Evolutionary conservation across 2,888 invertebrate genomes (phyloP).

Genomic region (Eilema depressum): DNA sequence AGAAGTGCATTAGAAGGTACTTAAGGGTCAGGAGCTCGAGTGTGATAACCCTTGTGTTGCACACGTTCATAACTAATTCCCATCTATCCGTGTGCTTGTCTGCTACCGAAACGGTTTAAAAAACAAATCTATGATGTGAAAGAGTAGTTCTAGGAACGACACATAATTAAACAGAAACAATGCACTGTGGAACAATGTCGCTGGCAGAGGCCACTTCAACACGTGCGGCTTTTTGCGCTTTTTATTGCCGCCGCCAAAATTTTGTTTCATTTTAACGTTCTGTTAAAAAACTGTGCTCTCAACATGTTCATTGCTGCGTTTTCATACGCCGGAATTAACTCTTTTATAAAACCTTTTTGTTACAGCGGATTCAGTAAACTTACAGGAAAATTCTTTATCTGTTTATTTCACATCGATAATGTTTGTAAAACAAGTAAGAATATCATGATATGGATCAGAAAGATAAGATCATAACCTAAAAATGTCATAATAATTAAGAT

Average conservation of each 20-base stretch:
- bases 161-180: constrained; percentile 51
- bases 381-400: background rate
- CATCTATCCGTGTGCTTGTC: too few relatives aligned
- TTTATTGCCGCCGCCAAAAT: constrained; percentile 61
- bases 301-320: constrained; percentile 18
- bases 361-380: background rate
- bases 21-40: too few relatives aligned
- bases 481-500: too few relatives aligned
- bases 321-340: background rate
- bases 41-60: too few relatives aligned
- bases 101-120: background rate
- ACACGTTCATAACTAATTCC: too few relatives aligned
- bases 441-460: too few relatives aligned
- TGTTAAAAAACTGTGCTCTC: constrained; percentile 31
- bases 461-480: too few relatives aligned
- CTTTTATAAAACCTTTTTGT: background rate
- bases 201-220: constrained; percentile 47
- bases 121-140: background rate
- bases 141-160: constrained; percentile 21
- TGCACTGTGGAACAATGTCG: constrained; percentile 29
- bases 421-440: background rate
- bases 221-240: constrained; percentile 60
- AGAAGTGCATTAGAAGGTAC: too few relatives aligned
- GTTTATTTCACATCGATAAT: background rate
- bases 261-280: constrained; percentile 65